These are phyloP conservation scores for Gobio occitaniae DNA, from an alignment of 2,797 vertebrate genomes.

Conservation along the genomic window DNA sequence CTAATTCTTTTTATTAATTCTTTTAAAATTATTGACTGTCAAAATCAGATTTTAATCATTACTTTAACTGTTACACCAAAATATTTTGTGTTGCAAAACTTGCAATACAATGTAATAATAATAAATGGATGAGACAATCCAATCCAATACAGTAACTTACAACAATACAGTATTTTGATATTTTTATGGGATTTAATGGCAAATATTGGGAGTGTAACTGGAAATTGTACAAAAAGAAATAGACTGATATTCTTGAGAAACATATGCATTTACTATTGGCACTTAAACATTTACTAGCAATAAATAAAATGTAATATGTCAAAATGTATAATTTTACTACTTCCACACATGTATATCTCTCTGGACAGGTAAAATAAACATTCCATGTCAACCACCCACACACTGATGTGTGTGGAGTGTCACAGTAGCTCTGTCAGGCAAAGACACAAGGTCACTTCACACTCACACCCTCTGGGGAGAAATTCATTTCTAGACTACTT, in stretches of 20 bases:
- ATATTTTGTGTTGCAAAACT: background rate
- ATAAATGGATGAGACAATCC: background rate
- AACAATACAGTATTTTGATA: background rate
- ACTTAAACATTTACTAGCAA: background rate
- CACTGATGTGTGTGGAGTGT: background rate
- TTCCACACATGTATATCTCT: background rate
- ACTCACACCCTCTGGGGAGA: constrained; percentile 6
- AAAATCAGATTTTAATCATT: background rate
- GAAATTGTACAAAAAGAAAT: background rate
- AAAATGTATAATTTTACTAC: background rate
- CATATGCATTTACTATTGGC: no score
- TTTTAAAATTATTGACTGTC: background rate
- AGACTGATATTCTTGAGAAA: background rate
- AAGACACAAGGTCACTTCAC: constrained; percentile 40
- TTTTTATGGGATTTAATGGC: background rate
- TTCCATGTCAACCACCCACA: background rate
- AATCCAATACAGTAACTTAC: background rate
- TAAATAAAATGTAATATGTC: background rate
- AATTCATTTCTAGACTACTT: constrained; percentile 39
- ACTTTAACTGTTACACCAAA: background rate
- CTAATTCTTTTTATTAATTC: background rate
- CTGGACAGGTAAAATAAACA: constrained; percentile 1
- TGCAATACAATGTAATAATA: background rate
- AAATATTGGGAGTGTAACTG: background rate
- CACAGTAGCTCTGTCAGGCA: constrained; percentile 7